Percentiles rank a stretch among this genome's conserved stretches.
Conservation (phyloP, 1,140 invertebrate genomes). For the Drusus annulatus region DNA sequence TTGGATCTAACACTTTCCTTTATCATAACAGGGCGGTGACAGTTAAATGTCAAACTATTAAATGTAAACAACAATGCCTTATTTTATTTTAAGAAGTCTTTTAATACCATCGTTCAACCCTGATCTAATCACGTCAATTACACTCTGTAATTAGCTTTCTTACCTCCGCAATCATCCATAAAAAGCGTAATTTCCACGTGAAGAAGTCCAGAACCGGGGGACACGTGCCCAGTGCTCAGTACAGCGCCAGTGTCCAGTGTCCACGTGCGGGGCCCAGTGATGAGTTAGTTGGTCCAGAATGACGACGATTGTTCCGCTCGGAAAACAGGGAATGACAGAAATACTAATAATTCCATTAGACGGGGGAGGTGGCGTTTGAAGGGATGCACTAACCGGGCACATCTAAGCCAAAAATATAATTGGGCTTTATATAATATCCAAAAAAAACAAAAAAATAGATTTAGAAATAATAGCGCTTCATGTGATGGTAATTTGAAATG, state of each 20-base stretch:
- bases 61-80: too few species aligned
- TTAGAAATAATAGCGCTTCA: too few species aligned
- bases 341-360: constrained; percentile 59
- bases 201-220: neutral
- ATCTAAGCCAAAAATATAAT: constrained; percentile 22
- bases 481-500: too few species aligned
- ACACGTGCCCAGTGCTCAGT: neutral
- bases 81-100: too few species aligned
- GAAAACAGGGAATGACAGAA: constrained; percentile 57
- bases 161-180: constrained; percentile 6
- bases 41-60: too few species aligned
- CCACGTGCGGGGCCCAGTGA: constrained; percentile 9
- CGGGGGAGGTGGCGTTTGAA: neutral
- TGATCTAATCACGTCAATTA: neutral
- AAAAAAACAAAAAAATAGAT: too few species aligned
- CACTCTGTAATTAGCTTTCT: neutral
- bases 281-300: constrained; percentile 53
- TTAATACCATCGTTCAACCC: too few species aligned
- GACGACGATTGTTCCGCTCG: constrained; percentile 53
- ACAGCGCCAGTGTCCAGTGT: too few species aligned
- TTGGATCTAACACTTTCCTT: too few species aligned
- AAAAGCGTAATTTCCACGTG: constrained; percentile 20
- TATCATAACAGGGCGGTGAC: too few species aligned
- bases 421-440: too few species aligned
- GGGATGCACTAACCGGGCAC: constrained; percentile 48